A percentile compares a stretch with the other conserved stretches of the same genome.
Conservation (phyloP, 1,140 invertebrate species). For the Lucilia sericata region DNA sequence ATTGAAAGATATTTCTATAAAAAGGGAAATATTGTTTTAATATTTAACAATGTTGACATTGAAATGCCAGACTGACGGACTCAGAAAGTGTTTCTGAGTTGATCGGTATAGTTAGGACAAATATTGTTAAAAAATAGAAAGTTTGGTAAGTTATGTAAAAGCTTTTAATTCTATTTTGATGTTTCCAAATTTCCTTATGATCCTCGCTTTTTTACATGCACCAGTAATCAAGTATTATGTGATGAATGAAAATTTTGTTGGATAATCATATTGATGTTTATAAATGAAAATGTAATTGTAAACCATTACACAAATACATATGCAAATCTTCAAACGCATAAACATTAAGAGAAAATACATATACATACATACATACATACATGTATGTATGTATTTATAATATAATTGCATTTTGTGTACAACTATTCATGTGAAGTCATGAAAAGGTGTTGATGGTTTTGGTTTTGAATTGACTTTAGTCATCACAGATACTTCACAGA, state of each 20-base stretch:
- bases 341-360: not conserved
- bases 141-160: too few species aligned
- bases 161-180: too few species aligned
- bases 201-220: not conserved
- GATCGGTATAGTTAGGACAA: too few species aligned
- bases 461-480: slow-evolving; percentile 17
- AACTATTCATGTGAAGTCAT: not conserved
- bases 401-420: not conserved
- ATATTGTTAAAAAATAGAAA: too few species aligned
- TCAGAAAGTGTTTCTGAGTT: too few species aligned
- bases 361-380: not conserved
- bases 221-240: not conserved
- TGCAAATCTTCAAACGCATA: not conserved
- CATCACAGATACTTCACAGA: not conserved
- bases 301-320: slow-evolving; percentile 18
- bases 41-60: too few species aligned
- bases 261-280: slow-evolving; percentile 10
- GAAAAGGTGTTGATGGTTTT: slow-evolving; percentile 22
- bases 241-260: not conserved
- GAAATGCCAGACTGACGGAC: too few species aligned
- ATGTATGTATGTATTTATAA: not conserved
- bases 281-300: slow-evolving; percentile 17
- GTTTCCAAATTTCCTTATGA: not conserved
- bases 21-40: too few species aligned
- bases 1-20: too few species aligned